Evolutionary conservation across 2,888 invertebrate species (phyloP).

Genomic region (Cantharis flavilabris): DNA sequence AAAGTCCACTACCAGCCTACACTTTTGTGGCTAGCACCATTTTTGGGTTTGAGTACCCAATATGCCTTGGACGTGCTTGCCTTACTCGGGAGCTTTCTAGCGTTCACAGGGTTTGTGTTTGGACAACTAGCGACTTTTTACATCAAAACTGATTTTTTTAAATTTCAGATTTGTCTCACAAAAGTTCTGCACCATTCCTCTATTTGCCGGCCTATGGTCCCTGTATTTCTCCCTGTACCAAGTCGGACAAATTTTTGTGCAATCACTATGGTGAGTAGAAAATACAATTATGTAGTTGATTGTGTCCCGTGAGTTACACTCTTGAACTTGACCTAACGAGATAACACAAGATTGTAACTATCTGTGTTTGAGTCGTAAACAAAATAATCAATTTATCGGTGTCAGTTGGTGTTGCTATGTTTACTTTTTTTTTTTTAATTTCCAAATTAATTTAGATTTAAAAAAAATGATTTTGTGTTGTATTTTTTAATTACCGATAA

Average conservation of each 20-base stretch:
- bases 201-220: slow-evolving; percentile 69
- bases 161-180: slow-evolving; percentile 63
- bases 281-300: neutral
- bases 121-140: neutral
- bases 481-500: too few species aligned
- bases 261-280: slow-evolving; percentile 70
- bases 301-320: neutral
- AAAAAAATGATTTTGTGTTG: too few species aligned
- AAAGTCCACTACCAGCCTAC: slow-evolving; percentile 68
- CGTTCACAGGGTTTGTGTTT: slow-evolving; percentile 65
- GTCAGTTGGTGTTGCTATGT: neutral
- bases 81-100: slow-evolving; percentile 65
- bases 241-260: slow-evolving; percentile 75
- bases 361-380: neutral
- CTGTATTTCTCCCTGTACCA: slow-evolving; percentile 76
- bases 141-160: slow-evolving; percentile 12
- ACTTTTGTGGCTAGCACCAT: slow-evolving; percentile 68
- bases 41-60: slow-evolving; percentile 66
- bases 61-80: slow-evolving; percentile 71
- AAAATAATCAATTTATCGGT: neutral
- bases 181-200: slow-evolving; percentile 63
- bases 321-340: neutral
- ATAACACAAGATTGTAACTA: neutral
- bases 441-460: too few species aligned
- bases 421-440: too few species aligned